phyloP scores from a whole-genome alignment of 92 coral and sea anemone genomes.

The Parazoanthus darwini region DNA sequence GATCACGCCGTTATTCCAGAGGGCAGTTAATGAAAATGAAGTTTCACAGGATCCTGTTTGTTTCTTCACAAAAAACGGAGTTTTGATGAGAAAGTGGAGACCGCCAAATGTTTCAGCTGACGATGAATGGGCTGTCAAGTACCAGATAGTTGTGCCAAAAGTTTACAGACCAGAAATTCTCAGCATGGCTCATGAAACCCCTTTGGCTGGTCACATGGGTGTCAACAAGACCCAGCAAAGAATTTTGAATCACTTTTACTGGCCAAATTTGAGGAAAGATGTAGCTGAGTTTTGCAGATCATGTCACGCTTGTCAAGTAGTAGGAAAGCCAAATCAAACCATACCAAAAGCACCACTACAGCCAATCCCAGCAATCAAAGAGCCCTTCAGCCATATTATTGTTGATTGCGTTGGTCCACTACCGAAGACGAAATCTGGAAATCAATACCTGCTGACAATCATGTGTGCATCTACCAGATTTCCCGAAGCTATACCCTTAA shows the following conservation, averaged over 20 bases:
- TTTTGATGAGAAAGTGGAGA: slow-evolving; percentile 60
- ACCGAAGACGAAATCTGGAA: too few relatives aligned
- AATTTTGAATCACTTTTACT: slow-evolving; percentile 51
- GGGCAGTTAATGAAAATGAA: slow-evolving; percentile 52
- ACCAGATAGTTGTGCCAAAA: slow-evolving; percentile 56
- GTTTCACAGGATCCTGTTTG: slow-evolving; percentile 47
- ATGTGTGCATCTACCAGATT: slow-evolving; percentile 50
- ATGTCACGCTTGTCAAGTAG: slow-evolving; percentile 53
- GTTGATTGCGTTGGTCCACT: too few relatives aligned
- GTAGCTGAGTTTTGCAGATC: slow-evolving; percentile 54
- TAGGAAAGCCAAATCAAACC: slow-evolving; percentile 53
- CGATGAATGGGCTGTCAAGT: slow-evolving; percentile 53
- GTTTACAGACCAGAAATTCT: slow-evolving; percentile 43
- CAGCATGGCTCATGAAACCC: slow-evolving; percentile 57
- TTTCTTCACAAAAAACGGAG: slow-evolving; percentile 44
- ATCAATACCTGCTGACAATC: too few relatives aligned
- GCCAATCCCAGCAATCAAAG: slow-evolving; percentile 58
- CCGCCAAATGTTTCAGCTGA: slow-evolving; percentile 58
- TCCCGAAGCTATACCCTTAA: slow-evolving; percentile 49
- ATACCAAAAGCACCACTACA: slow-evolving; percentile 63
- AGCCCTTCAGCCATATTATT: slow-evolving; percentile 58
- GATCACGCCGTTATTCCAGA: slow-evolving; percentile 40
- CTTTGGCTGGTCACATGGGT: slow-evolving; percentile 63
- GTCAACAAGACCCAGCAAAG: slow-evolving; percentile 55
- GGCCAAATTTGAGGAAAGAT: slow-evolving; percentile 57